phyloP scores from a whole-genome alignment of 2,113 vertebrate species.

The Chaetodon auriga region DNA sequence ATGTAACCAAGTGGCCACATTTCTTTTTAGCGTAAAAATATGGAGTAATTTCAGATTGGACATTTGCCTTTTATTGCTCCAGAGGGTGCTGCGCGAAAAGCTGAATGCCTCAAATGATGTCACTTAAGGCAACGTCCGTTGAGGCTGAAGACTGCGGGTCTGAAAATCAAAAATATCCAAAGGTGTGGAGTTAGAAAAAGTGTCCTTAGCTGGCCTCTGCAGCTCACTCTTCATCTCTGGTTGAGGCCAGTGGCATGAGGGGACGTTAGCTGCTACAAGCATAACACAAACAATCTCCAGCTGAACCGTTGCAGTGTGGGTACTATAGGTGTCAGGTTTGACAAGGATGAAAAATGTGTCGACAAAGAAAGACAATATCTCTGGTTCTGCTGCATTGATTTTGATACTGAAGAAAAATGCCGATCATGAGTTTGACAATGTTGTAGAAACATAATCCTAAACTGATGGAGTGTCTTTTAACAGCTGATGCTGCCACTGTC shows the following conservation, averaged over 20 bases:
- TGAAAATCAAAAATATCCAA: no score
- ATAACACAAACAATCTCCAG: background rate
- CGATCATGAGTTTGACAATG: no score
- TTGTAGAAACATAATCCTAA: background rate
- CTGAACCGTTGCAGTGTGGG: background rate
- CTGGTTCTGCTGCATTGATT: background rate
- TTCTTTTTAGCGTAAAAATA: background rate
- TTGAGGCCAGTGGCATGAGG: background rate
- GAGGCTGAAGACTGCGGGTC: no score
- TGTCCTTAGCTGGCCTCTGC: background rate
- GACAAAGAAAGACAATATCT: no score
- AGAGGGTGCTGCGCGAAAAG: background rate
- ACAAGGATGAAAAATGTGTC: background rate
- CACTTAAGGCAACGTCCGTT: background rate
- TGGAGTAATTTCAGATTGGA: background rate
- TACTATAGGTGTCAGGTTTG: background rate
- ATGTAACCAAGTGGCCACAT: background rate
- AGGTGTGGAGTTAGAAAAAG: background rate
- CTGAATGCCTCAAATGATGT: background rate
- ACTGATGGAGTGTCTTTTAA: background rate
- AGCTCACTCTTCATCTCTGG: background rate
- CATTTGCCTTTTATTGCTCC: background rate
- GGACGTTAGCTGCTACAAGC: background rate
- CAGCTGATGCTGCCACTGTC: background rate
- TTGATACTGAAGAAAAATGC: background rate